phyloP scores from a whole-genome alignment of 2,113 vertebrate genomes.

The Rhinopomastus cyanomelas region DNA sequence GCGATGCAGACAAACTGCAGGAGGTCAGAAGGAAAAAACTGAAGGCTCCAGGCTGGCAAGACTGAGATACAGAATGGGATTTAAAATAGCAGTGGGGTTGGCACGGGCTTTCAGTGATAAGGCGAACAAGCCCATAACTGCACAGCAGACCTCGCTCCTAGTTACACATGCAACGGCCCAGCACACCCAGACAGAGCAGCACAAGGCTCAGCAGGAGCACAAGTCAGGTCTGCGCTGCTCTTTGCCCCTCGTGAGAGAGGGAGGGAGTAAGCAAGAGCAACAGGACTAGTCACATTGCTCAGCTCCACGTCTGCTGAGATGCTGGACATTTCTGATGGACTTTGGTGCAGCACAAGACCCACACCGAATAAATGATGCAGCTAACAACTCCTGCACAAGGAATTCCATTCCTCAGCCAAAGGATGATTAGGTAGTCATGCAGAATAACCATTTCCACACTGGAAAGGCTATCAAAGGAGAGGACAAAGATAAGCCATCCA shows the following conservation, averaged over 20 bases:
- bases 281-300: neutral
- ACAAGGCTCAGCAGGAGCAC: neutral
- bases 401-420: neutral
- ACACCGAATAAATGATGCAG: neutral
- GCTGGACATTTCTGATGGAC: neutral
- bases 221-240: neutral
- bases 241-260: neutral
- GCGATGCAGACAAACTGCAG: neutral
- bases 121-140: neutral
- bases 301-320: neutral
- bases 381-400: neutral
- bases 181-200: fast-evolving
- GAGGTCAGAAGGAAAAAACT: neutral
- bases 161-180: neutral
- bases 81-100: neutral
- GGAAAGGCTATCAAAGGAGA: neutral
- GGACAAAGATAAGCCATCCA: neutral
- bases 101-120: neutral
- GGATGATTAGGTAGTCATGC: neutral
- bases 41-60: neutral
- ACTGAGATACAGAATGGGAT: neutral
- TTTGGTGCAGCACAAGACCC: neutral
- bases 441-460: neutral
- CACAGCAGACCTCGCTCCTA: neutral
- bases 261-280: neutral